phyloP scores from a whole-genome alignment of 2,797 vertebrate species.

The Lacerta agilis region DNA sequence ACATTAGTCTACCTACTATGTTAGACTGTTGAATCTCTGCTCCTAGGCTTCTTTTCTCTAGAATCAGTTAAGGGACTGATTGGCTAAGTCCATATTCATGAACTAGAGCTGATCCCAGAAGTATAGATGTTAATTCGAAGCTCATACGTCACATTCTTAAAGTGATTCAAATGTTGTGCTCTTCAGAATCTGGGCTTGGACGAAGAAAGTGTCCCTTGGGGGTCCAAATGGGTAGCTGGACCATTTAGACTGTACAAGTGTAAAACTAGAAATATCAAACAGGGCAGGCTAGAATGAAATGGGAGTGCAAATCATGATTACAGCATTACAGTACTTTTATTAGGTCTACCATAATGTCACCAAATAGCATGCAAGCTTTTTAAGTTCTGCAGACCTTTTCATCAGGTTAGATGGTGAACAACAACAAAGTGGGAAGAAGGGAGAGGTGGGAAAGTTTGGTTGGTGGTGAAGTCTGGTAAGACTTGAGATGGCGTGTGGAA shows the following conservation, averaged over 20 bases:
- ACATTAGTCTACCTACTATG: neutral
- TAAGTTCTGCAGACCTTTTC: too few relatives aligned
- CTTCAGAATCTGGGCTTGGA: neutral
- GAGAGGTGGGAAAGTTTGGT: too few relatives aligned
- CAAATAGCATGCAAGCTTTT: too few relatives aligned
- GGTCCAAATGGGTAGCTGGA: neutral
- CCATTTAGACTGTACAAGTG: neutral
- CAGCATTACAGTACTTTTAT: too few relatives aligned
- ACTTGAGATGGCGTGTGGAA: too few relatives aligned
- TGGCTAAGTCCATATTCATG: neutral
- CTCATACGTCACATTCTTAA: neutral
- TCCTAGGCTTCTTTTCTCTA: neutral
- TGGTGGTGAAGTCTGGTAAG: too few relatives aligned
- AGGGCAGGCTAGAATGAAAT: neutral
- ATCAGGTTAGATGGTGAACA: too few relatives aligned
- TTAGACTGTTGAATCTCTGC: neutral
- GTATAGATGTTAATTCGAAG: neutral
- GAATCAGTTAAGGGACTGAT: neutral
- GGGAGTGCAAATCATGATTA: neutral
- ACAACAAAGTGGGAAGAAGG: too few relatives aligned
- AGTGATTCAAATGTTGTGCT: neutral
- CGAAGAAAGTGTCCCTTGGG: neutral
- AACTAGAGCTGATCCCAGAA: neutral
- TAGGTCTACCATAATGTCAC: too few relatives aligned
- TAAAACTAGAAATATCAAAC: neutral